Base-by-base conservation (phyloP, 2,888 invertebrate genomes). In the Diarsia rubi region DNA sequence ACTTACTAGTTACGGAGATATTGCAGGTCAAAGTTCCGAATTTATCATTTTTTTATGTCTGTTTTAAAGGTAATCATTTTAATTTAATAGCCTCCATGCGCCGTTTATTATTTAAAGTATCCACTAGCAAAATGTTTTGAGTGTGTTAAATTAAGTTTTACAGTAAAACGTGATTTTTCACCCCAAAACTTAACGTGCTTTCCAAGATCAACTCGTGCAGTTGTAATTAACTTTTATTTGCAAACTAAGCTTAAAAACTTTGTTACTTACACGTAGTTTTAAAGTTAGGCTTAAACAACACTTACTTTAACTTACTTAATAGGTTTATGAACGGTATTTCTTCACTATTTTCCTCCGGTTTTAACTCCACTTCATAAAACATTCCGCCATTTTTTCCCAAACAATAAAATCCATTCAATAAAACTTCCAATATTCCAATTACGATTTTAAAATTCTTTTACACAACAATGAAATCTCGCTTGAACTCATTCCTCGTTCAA, bases 401-500 rank as follows among this genome's bases (percentile, higher is more conserved):
- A 54, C 2, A 42, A 69, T 37, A 67, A 78, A 68, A 37, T 6
- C 14, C 9, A 16, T 44, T 52, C 8, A 19, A 64, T 59, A 59
- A 59, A 74, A 42, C 14, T 60, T 79, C 65, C 69, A 70, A 70
- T 49, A 70, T 52, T 54, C 73, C 52, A 62, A 59, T 52, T 60
- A 65, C 9, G 24, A 69, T 67, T 66, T 60, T 42, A 67, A 82
- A 83, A 82, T 72, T 84, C 70, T 19, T 45, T 54, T 57, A 62
- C 47, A 16, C 45, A 62, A 66, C 69, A 66, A 72, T 60, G 27
- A 69, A 84, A 82, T 73, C 63, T 74, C 68, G 67, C 59, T 65
- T 52, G 49, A 75, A 71, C 64, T 79, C 86, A 79, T 81, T 84
- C 66, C 49, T 77, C 78, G 78, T 87, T 86, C 77, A 80, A 75